These are phyloP conservation scores for Tragelaphus strepsiceros DNA, from an alignment of 2,113 vertebrate genomes.

Conservation along the genomic window DNA sequence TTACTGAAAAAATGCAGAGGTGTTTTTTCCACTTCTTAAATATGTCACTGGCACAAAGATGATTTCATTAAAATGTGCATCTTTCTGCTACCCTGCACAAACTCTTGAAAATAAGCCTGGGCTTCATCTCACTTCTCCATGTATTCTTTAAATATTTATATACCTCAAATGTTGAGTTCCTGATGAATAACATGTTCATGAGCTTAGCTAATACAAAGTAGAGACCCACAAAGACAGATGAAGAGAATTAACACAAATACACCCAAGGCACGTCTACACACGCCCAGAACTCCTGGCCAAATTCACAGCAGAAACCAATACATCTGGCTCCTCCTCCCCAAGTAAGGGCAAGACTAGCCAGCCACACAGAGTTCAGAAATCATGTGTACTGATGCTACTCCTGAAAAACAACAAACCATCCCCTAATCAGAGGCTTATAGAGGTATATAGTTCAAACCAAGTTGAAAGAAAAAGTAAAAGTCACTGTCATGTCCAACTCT, in stretches of 20 bases:
- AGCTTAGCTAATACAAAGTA: slow-evolving; percentile 19
- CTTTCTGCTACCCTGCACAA: slow-evolving; percentile 15
- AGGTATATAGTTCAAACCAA: neutral
- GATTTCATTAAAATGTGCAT: slow-evolving; percentile 36
- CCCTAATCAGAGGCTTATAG: neutral
- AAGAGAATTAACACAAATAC: neutral
- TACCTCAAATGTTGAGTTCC: neutral
- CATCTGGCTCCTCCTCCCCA: neutral
- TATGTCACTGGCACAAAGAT: slow-evolving; percentile 17
- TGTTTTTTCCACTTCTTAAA: slow-evolving; percentile 1
- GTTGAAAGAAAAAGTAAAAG: neutral
- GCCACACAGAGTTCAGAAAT: neutral
- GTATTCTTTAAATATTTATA: slow-evolving; percentile 34
- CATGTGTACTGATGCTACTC: neutral
- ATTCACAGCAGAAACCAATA: neutral
- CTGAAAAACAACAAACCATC: neutral
- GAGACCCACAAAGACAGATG: neutral
- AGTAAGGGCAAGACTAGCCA: neutral
- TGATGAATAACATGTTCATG: slow-evolving; percentile 7
- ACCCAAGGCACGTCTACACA: neutral
- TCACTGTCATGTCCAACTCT: neutral
- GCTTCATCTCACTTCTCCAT: neutral
- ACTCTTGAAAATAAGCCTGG: slow-evolving; percentile 23
- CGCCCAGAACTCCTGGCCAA: neutral
- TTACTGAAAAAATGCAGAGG: neutral